A percentile compares a stretch with the other conserved stretches of the same genome.
phyloP scores from a whole-genome alignment of 23 tunicate species.

The Oikopleura dioica region DNA sequence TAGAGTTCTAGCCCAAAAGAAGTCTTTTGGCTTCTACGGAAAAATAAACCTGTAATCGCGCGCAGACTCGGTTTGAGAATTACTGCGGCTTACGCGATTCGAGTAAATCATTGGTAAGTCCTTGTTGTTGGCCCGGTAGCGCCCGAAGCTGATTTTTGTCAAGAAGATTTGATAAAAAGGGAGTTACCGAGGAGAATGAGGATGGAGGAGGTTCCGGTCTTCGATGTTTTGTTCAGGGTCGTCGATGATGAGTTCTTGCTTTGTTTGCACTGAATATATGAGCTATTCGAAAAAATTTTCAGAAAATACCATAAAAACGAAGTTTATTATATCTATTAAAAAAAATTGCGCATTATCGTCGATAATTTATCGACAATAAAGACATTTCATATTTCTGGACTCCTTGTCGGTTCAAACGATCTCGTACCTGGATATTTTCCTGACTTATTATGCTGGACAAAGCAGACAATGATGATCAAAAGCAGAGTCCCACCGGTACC shows the following conservation, averaged over 20 bases:
- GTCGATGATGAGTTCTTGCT: slow-evolving; percentile 2
- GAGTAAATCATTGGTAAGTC: not conserved
- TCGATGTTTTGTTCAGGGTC: not conserved
- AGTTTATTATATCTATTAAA: no score
- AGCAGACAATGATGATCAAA: slow-evolving; percentile 10
- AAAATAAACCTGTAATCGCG: not conserved
- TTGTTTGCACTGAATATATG: not conserved
- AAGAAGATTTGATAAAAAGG: not conserved
- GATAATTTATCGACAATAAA: no score
- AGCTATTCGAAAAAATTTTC: not conserved
- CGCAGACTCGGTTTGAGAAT: not conserved
- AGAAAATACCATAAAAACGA: no score
- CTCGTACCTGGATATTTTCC: slow-evolving; percentile 13
- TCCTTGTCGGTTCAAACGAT: no score
- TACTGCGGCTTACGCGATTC: not conserved
- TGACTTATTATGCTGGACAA: slow-evolving; percentile 11
- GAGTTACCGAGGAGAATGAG: slow-evolving; percentile 3
- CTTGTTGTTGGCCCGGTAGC: not conserved
- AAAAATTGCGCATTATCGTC: no score
- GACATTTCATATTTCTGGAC: no score
- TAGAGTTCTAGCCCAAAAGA: no score
- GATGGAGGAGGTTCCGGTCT: not conserved
- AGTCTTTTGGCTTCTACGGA: no score
- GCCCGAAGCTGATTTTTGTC: not conserved
- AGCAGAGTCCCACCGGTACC: not conserved